A percentile compares a stretch with the other conserved stretches of the same genome.
These are phyloP conservation scores for Apogon hyalosoma DNA, from an alignment of 2,797 vertebrate species.

Conservation along the genomic window DNA sequence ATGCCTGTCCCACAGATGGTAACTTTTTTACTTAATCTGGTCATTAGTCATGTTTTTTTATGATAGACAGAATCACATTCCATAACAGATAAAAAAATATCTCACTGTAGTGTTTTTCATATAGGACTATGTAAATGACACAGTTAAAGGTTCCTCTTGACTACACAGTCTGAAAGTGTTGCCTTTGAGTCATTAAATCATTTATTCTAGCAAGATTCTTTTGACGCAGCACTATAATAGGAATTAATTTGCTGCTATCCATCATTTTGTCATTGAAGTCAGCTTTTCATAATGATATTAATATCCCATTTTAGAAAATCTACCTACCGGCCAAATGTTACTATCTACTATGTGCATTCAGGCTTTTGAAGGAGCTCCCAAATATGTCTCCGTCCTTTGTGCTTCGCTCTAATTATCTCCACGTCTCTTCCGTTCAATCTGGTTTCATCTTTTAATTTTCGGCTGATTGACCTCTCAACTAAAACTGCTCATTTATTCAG, in stretches of 20 bases:
- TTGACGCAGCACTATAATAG: slow-evolving; percentile 1
- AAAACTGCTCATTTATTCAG: slow-evolving; percentile 57
- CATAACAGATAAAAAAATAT: background rate
- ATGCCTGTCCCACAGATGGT: slow-evolving; percentile 87
- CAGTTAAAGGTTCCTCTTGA: background rate
- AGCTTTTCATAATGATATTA: slow-evolving; percentile 22
- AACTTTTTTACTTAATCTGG: slow-evolving; percentile 45
- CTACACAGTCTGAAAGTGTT: slow-evolving; percentile 5
- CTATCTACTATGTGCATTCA: slow-evolving; percentile 14
- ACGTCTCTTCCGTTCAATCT: slow-evolving; percentile 68
- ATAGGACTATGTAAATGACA: background rate
- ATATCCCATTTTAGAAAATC: slow-evolving; percentile 31
- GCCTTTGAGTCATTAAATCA: background rate
- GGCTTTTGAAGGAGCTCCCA: slow-evolving; percentile 40
- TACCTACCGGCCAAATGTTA: slow-evolving; percentile 23
- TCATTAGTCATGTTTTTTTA: background rate
- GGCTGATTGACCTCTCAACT: slow-evolving; percentile 65
- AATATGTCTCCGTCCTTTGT: slow-evolving; percentile 45
- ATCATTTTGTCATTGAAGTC: slow-evolving; percentile 27
- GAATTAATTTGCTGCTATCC: slow-evolving; percentile 17
- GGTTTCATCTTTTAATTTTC: slow-evolving; percentile 68
- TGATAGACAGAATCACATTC: background rate
- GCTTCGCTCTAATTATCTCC: slow-evolving; percentile 57
- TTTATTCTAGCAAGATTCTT: background rate
- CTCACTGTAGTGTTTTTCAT: background rate